phyloP scores from a whole-genome alignment of 2,888 invertebrate species.

The Mystacides longicornis region DNA sequence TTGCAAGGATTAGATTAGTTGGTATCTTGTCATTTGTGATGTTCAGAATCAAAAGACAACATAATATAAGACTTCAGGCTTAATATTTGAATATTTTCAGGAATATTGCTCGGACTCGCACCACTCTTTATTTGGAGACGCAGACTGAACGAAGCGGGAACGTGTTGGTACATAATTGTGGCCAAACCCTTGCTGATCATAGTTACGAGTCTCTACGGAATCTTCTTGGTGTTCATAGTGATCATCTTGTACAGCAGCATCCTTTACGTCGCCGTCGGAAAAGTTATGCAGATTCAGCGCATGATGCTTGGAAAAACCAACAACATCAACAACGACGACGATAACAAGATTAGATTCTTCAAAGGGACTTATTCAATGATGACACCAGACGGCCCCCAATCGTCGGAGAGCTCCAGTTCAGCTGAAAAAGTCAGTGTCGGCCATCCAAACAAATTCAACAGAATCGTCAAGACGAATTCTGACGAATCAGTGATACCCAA shows the following conservation, averaged over 20 bases:
- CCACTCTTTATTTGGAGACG: background rate
- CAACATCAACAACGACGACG: background rate
- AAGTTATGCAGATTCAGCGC: background rate
- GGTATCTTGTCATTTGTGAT: too few relatives aligned
- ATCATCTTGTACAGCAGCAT: background rate
- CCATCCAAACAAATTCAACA: background rate
- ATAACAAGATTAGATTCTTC: background rate
- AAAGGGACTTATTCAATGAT: background rate
- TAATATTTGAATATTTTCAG: background rate
- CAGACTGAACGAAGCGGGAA: background rate
- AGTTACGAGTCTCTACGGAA: background rate
- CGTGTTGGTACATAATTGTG: background rate
- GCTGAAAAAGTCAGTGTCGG: background rate
- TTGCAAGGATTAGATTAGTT: too few relatives aligned
- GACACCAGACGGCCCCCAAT: too few relatives aligned
- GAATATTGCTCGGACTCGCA: background rate
- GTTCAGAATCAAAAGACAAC: too few relatives aligned
- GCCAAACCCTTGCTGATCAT: background rate
- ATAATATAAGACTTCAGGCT: too few relatives aligned
- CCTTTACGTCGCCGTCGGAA: background rate
- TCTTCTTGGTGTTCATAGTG: background rate
- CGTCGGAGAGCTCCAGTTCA: background rate
- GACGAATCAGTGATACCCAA: background rate
- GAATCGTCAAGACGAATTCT: background rate
- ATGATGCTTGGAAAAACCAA: background rate